Evolutionary conservation across 2,113 vertebrate species (phyloP), one percentile per base, ranked within the genome.

Genomic region (Leiothrix lutea): DNA sequence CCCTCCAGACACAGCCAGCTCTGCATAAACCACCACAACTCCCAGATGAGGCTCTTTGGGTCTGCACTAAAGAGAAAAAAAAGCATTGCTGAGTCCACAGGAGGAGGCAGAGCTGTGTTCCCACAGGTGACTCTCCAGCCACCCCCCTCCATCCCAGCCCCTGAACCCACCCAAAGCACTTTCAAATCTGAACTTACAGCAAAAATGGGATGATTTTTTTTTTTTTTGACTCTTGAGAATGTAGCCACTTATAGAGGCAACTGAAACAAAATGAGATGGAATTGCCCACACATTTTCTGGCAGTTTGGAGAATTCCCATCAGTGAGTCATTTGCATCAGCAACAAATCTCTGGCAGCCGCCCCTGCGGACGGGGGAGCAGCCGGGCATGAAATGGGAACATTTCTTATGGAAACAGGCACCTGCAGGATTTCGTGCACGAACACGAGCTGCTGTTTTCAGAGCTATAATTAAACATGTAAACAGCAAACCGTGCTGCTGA

Each of bases 321-420:
- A 69, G 88, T 65, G 90, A 69, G 12, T 33, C 25, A 95, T 96
- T 85, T 92, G 94, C 95, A 97, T 94, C 26, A 88, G 54, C 94
- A 80, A 45, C 90, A 93, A 40, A 90, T 31, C 70, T 65, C 77
- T 0, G 0, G 6, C 86, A 62, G 73, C 72, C 3, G 2, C 65
- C 77, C 60, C 88, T 84, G 78, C 1, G 35, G 69, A 45, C 12
- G 0, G 77, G 51, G 13, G 78, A 84, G 93, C 95, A 94, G 80
- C 95, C 51, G 2, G 18, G 95, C 92, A 48, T 95, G 96, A 95
- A 95, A 95, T 70, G 85, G 74, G 85, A 83, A 86, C 79, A 20
- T 56, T 92, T 79, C 92, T 88, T 6, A 92, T 86, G 90, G 95
- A 88, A 92, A 91, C 62, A 86, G 67, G 81, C 94, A 94, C 94